These are phyloP conservation scores for Sciaenops ocellatus DNA, from an alignment of 2,797 vertebrate genomes.

Conservation along the genomic window DNA sequence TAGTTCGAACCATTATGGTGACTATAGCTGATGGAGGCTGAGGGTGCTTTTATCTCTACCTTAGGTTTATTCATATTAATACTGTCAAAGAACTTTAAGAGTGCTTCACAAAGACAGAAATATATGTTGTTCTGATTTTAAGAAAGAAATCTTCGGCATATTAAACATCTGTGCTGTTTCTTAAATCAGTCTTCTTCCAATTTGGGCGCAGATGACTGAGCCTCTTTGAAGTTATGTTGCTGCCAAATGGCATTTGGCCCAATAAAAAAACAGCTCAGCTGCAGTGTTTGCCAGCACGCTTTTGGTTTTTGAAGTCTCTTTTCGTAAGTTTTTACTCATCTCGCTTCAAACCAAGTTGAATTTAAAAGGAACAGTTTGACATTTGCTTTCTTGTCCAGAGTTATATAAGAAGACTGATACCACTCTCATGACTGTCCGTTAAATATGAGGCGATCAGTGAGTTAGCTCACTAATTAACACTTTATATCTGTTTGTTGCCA, in stretches of 20 bases:
- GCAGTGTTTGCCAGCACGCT: not conserved
- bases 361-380: not conserved
- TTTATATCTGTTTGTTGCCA: not conserved
- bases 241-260: not conserved
- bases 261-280: not conserved
- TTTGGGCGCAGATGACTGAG: not conserved
- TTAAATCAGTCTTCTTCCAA: conserved; percentile 1
- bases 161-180: conserved; percentile 8
- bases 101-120: not conserved
- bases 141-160: not conserved
- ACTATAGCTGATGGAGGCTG: not conserved
- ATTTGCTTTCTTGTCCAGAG: not conserved
- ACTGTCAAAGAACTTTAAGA: too few species aligned
- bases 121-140: not conserved
- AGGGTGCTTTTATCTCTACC: not conserved
- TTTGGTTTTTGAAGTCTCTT: not conserved
- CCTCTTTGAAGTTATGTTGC: not conserved
- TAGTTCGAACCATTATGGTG: not conserved
- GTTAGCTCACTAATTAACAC: not conserved
- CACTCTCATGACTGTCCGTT: not conserved
- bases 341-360: not conserved
- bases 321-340: not conserved
- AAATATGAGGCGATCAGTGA: not conserved
- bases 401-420: not conserved
- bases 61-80: not conserved